Percentiles rank a stretch among this genome's conserved stretches.
These are phyloP conservation scores for Malthinus seriepunctatus DNA, from an alignment of 2,888 invertebrate species.

Conservation along the genomic window DNA sequence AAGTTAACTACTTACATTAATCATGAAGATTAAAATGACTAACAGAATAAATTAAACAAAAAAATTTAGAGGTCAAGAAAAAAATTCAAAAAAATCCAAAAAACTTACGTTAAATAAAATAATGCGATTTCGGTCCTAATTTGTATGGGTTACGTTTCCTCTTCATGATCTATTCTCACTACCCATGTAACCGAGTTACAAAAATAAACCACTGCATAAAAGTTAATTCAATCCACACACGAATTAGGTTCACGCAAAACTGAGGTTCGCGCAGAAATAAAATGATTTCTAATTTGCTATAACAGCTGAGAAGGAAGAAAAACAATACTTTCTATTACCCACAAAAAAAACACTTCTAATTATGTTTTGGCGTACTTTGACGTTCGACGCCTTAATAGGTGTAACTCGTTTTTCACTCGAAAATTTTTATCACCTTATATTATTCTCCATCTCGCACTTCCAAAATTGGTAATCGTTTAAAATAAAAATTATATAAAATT, in stretches of 20 bases:
- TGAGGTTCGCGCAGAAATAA: constrained; percentile 17
- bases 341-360: not conserved
- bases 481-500: not conserved
- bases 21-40: too few species aligned
- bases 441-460: too few species aligned
- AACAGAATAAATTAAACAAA: too few species aligned
- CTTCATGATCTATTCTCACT: constrained; percentile 15
- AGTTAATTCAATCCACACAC: constrained; percentile 12
- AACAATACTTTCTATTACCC: constrained; percentile 17
- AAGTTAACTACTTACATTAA: too few species aligned
- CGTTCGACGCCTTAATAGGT: too few species aligned
- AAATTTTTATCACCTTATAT: too few species aligned
- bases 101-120: constrained; percentile 11
- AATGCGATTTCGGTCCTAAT: not conserved
- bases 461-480: too few species aligned
- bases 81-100: not conserved
- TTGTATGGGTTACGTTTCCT: constrained; percentile 11
- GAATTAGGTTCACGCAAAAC: constrained; percentile 16
- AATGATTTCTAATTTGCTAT: not conserved
- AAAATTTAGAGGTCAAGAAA: too few species aligned
- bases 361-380: too few species aligned
- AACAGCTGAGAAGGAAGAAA: constrained; percentile 1
- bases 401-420: too few species aligned
- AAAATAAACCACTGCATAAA: constrained; percentile 19
- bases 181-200: constrained; percentile 5